Conservation (phyloP, 2,797 vertebrate genomes). For the Columba guinea region DNA sequence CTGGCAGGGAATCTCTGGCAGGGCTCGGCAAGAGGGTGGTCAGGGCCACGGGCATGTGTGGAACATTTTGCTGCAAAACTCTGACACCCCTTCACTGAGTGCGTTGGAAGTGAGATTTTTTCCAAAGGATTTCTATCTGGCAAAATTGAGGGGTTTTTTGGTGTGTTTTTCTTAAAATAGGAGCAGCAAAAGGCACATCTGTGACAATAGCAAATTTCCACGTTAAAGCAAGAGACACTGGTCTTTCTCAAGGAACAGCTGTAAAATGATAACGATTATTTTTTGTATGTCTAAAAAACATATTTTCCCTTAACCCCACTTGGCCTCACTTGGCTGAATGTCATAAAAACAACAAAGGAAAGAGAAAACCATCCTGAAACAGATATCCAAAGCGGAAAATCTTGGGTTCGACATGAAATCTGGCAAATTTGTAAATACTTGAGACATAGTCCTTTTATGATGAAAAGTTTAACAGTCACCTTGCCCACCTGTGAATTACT, state of each 20-base stretch:
- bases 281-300: constrained; percentile 57
- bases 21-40: fast-evolving
- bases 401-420: background rate
- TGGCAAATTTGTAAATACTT: background rate
- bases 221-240: background rate
- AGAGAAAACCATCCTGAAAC: constrained; percentile 13
- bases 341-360: constrained; percentile 49
- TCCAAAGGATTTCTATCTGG: background rate
- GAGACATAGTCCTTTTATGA: background rate
- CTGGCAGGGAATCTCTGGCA: background rate
- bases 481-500: background rate
- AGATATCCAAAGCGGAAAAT: constrained; percentile 19
- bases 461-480: background rate
- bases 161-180: background rate
- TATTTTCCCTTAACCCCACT: constrained; percentile 62
- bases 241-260: background rate
- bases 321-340: constrained; percentile 54
- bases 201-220: constrained; percentile 1
- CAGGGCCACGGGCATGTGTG: fast-evolving
- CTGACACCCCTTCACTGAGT: fast-evolving
- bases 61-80: background rate
- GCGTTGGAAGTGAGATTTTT: background rate
- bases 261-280: constrained; percentile 35
- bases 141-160: background rate
- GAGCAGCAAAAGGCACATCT: constrained; percentile 4